Evolutionary conservation across 2,888 invertebrate species (phyloP).

Genomic region (Pecten maximus): DNA sequence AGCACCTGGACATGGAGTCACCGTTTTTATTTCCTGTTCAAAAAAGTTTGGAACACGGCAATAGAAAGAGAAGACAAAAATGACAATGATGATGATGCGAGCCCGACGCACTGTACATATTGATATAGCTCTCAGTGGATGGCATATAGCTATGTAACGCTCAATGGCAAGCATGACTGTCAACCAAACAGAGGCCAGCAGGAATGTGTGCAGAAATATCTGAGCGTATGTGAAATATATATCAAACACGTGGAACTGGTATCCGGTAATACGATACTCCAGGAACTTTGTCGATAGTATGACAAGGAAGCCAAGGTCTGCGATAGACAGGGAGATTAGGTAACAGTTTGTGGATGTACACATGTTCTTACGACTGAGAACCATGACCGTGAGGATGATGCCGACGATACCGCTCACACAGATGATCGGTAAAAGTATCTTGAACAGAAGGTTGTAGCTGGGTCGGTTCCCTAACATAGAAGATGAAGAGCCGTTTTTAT

Average conservation of each 20-base stretch:
- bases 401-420: conserved; percentile 77
- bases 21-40: conserved; percentile 62
- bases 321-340: conserved; percentile 76
- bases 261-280: conserved; percentile 50
- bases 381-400: conserved; percentile 78
- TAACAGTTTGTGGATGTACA: conserved; percentile 81
- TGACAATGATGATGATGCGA: conserved; percentile 70
- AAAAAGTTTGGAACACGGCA: conserved; percentile 74
- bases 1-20: conserved; percentile 50
- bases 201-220: conserved; percentile 68
- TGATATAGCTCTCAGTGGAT: conserved; percentile 75
- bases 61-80: conserved; percentile 69
- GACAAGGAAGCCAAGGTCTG: conserved; percentile 77
- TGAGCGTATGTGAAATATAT: conserved; percentile 67
- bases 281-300: conserved; percentile 65
- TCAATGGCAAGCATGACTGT: conserved; percentile 80
- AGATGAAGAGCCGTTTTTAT: not conserved
- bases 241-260: conserved; percentile 57
- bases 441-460: conserved; percentile 38
- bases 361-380: conserved; percentile 80
- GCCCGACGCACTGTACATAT: conserved; percentile 77
- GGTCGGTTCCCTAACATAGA: not conserved
- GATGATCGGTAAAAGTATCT: conserved; percentile 69
- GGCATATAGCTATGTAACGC: conserved; percentile 81
- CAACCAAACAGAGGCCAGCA: conserved; percentile 78